Evolutionary conservation across 2,797 vertebrate genomes (phyloP).

Genomic region (Steatocranus sp.): DNA sequence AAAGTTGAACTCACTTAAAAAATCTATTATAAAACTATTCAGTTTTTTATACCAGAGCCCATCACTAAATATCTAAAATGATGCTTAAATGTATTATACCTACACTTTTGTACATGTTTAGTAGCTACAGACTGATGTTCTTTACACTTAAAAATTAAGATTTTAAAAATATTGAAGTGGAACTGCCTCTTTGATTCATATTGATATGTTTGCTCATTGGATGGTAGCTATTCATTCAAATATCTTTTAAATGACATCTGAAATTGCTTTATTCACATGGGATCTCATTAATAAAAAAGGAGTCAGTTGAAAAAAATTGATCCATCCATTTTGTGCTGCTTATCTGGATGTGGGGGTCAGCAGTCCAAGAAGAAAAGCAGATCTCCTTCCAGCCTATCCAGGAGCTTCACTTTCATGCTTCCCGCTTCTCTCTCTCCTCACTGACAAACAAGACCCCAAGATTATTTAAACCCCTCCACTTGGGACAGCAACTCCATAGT

Average conservation of each 20-base stretch:
- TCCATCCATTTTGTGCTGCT: fast-evolving
- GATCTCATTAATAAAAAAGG: neutral
- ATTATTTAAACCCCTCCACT: neutral
- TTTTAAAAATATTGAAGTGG: neutral
- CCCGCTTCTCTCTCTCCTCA: neutral
- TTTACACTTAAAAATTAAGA: neutral
- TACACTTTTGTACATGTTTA: neutral
- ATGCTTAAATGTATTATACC: neutral
- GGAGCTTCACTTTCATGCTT: neutral
- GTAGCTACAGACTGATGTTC: neutral
- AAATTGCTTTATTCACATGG: neutral
- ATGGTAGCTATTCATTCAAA: neutral
- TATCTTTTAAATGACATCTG: neutral
- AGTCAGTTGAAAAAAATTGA: neutral
- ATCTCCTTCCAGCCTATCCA: neutral
- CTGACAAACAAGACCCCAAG: neutral
- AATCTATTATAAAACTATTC: neutral
- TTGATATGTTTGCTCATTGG: neutral
- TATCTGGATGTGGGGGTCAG: neutral
- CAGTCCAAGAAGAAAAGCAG: neutral
- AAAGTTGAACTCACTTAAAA: neutral
- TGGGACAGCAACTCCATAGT: fast-evolving
- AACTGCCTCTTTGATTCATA: neutral
- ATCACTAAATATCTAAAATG: neutral
- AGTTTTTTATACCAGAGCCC: too few relatives aligned